Evolutionary conservation across 1,140 invertebrate species (phyloP).

Genomic region (Uloborus diversus): DNA sequence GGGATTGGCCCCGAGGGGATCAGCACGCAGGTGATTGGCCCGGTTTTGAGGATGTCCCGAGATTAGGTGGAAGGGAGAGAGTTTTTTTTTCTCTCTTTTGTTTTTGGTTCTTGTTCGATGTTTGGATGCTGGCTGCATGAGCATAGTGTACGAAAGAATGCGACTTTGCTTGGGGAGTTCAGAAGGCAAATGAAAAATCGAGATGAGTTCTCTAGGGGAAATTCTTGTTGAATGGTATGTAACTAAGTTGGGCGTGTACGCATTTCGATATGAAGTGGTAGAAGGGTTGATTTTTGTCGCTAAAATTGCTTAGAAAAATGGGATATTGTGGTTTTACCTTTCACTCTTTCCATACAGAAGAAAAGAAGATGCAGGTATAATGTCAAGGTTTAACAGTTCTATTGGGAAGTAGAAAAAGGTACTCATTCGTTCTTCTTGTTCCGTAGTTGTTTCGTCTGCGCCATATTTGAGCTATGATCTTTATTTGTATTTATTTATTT

Average conservation of each 20-base stretch:
- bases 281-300: neutral
- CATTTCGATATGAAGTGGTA: neutral
- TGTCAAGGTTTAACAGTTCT: no score
- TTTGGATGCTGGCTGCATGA: neutral
- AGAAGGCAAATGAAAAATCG: no score
- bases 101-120: neutral
- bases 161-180: constrained; percentile 14
- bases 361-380: no score
- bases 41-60: constrained; percentile 35
- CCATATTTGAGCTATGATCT: no score
- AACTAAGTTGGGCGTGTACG: neutral
- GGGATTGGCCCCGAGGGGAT: constrained; percentile 5
- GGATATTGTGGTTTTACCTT: neutral
- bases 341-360: no score
- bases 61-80: no score
- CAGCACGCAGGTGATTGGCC: constrained; percentile 26
- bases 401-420: no score
- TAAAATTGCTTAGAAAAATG: neutral
- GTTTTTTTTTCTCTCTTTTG: neutral
- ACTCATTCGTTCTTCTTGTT: no score
- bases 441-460: no score
- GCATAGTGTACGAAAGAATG: constrained; percentile 33
- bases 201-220: no score
- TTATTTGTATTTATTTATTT: no score
- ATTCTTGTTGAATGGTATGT: no score